Evolutionary conservation across 1,140 invertebrate species (phyloP).

Genomic region (Lepidostoma basale): DNA sequence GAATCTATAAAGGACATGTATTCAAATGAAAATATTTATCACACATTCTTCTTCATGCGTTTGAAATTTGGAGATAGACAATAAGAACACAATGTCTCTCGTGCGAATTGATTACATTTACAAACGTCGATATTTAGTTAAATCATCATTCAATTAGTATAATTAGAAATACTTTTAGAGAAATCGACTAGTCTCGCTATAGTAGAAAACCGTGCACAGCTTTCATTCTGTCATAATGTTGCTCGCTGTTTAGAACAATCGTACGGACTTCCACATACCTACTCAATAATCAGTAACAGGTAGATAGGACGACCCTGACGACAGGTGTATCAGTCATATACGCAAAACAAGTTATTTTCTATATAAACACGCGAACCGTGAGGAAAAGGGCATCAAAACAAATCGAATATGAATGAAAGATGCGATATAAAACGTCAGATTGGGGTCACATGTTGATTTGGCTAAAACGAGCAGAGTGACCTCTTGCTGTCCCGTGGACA

Average conservation of each 20-base stretch:
- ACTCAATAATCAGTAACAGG: conserved; percentile 36
- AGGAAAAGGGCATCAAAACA: conserved; percentile 26
- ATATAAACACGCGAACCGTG: neutral
- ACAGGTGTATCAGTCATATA: conserved; percentile 13
- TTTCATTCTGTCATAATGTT: conserved; percentile 25
- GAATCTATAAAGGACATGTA: conserved; percentile 19
- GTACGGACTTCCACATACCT: conserved; percentile 29
- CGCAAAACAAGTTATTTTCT: neutral
- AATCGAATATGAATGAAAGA: conserved; percentile 45
- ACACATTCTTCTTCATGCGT: conserved; percentile 4
- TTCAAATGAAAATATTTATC: neutral
- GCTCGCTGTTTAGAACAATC: conserved; percentile 20
- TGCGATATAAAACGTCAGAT: conserved; percentile 60
- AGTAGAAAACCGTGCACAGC: conserved; percentile 33
- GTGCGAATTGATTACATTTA: neutral
- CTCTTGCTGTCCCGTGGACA: conserved; percentile 18
- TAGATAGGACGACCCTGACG: conserved; percentile 9
- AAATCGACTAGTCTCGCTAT: conserved; percentile 36
- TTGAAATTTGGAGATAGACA: neutral
- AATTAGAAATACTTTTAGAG: conserved; percentile 29
- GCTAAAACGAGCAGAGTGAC: conserved; percentile 52
- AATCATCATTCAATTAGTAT: conserved; percentile 14
- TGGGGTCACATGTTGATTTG: conserved; percentile 67
- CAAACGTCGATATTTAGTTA: conserved; percentile 5
- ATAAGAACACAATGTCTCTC: no score